Percentiles rank a stretch among this genome's conserved stretches.
These are phyloP conservation scores for Troglohyphantes excavatus DNA, from an alignment of 2,888 invertebrate species.

Conservation along the genomic window DNA sequence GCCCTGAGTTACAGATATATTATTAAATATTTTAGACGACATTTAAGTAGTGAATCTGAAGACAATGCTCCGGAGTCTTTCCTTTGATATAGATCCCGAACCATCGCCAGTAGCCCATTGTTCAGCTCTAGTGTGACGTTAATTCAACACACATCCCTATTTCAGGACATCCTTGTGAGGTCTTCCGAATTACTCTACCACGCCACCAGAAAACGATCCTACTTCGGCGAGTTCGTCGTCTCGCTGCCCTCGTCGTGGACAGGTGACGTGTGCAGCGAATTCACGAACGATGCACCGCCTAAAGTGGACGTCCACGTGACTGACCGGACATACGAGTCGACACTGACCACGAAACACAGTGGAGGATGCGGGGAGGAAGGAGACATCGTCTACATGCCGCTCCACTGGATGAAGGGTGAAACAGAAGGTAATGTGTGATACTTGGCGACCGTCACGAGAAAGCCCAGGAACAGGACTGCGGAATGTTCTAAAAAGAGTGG, in stretches of 20 bases:
- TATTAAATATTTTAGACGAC: no score
- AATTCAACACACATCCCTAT: no score
- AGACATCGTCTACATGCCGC: slow-evolving; percentile 65
- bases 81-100: no score
- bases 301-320: slow-evolving; percentile 39
- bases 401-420: slow-evolving; percentile 30
- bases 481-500: neutral
- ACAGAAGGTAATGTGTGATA: slow-evolving; percentile 29
- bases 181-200: slow-evolving; percentile 58
- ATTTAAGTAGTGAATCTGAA: no score
- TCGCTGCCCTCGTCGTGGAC: slow-evolving; percentile 19
- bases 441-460: neutral
- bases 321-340: neutral
- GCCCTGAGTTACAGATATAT: no score
- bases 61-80: no score
- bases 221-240: slow-evolving; percentile 50
- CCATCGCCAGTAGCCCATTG: no score
- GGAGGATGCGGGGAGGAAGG: slow-evolving; percentile 52
- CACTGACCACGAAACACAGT: slow-evolving; percentile 47
- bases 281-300: neutral
- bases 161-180: slow-evolving; percentile 30
- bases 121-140: no score
- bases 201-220: slow-evolving; percentile 53
- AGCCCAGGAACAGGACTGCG: neutral
- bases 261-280: neutral